phyloP scores from a whole-genome alignment of 2,113 vertebrate genomes.

The Thryonomys swinderianus region DNA sequence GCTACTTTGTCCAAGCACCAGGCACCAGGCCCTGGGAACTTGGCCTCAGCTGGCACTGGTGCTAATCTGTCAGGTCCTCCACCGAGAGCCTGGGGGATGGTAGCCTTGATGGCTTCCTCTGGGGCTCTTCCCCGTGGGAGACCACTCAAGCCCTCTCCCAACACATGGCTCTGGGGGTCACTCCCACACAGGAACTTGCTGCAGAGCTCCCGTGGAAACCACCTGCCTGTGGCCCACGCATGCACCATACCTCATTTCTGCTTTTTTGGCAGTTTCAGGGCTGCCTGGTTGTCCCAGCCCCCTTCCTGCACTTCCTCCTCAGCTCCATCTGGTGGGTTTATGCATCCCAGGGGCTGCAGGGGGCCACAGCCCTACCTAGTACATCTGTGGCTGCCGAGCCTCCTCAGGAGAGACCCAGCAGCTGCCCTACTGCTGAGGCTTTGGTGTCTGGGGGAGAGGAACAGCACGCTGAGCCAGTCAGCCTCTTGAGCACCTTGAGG shows the following conservation, averaged over 20 bases:
- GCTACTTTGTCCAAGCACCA: background rate
- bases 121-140: background rate
- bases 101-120: background rate
- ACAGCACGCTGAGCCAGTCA: background rate
- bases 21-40: background rate
- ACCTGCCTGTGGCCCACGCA: background rate
- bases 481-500: background rate
- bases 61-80: background rate
- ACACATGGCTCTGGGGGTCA: background rate
- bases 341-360: background rate
- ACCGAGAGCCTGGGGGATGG: no score
- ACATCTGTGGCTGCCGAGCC: background rate
- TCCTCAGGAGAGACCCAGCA: background rate
- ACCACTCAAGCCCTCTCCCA: background rate
- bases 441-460: slow-evolving; percentile 38
- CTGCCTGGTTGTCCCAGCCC: background rate
- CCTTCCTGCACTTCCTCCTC: background rate
- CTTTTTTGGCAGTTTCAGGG: slow-evolving; percentile 4
- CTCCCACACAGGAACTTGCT: background rate
- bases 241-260: background rate
- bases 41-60: background rate
- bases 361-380: background rate
- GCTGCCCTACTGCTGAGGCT: background rate
- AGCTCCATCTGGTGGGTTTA: background rate
- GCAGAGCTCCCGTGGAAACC: background rate